A percentile compares a stretch with the other conserved stretches of the same genome.
Conservation (phyloP, 2,113 vertebrate genomes). For the Centropus unirufus region DNA sequence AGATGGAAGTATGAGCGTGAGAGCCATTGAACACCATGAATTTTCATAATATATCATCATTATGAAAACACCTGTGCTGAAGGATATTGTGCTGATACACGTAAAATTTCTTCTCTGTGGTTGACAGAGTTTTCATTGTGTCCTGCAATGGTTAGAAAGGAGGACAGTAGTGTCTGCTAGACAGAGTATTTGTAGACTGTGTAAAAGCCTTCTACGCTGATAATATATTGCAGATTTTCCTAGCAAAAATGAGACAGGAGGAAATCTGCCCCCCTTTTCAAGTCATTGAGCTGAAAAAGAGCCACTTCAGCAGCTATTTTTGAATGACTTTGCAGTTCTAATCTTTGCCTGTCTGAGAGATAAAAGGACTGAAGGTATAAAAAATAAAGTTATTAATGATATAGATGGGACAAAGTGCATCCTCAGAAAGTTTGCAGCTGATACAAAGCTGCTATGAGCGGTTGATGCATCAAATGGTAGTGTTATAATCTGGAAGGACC, state of each 20-base stretch:
- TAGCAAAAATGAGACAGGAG: background rate
- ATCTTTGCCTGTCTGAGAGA: background rate
- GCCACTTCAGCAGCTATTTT: slow-evolving; percentile 13
- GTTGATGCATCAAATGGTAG: background rate
- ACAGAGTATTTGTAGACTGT: background rate
- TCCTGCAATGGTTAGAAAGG: background rate
- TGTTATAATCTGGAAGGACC: background rate
- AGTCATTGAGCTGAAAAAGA: slow-evolving; percentile 25
- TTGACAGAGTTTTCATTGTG: slow-evolving; percentile 39
- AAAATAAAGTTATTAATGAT: background rate
- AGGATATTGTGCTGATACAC: slow-evolving; percentile 63
- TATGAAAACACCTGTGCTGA: slow-evolving; percentile 74
- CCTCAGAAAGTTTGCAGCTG: background rate
- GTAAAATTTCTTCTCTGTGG: slow-evolving; percentile 22
- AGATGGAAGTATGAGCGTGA: slow-evolving; percentile 73
- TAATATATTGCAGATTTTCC: background rate
- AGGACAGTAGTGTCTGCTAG: background rate
- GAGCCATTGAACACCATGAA: slow-evolving; percentile 68
- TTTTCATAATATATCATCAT: slow-evolving; percentile 76
- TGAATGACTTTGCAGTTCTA: slow-evolving; percentile 4
- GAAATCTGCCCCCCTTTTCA: background rate
- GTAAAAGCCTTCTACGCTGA: background rate
- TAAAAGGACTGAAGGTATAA: background rate
- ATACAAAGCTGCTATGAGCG: background rate
- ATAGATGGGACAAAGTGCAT: background rate